Evolutionary conservation across 2,888 invertebrate species (phyloP).

Genomic region (Ecliptopera silaceata): DNA sequence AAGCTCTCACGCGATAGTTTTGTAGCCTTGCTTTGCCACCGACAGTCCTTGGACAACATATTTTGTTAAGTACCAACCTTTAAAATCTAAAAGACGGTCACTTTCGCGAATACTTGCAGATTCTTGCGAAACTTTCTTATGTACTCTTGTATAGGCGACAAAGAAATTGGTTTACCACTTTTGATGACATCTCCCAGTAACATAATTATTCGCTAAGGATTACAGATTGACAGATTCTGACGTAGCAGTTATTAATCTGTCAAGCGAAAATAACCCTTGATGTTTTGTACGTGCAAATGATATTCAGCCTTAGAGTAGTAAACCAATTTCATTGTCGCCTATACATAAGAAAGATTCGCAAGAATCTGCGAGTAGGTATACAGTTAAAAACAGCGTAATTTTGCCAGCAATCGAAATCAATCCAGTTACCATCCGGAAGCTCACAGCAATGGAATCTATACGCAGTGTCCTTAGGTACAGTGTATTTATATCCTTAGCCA

Average conservation of each 20-base stretch:
- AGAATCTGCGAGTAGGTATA: not conserved
- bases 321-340: no score
- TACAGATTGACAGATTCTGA: no score
- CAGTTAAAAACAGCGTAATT: not conserved
- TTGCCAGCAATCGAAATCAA: not conserved
- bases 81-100: slow-evolving; percentile 9
- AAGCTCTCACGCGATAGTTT: slow-evolving; percentile 52
- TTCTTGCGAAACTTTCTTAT: not conserved
- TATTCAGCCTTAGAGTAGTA: no score
- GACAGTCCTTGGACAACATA: slow-evolving; percentile 46
- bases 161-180: no score
- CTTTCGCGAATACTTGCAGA: not conserved
- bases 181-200: no score
- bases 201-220: no score
- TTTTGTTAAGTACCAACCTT: slow-evolving; percentile 30
- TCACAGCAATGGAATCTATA: not conserved
- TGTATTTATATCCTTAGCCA: slow-evolving; percentile 2
- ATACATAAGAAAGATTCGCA: not conserved
- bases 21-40: slow-evolving; percentile 35
- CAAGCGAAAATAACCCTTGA: no score
- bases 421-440: not conserved
- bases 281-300: no score
- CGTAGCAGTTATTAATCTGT: no score
- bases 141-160: no score
- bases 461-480: not conserved